Conservation (phyloP, 2,113 vertebrate genomes). For the Apaloderma vittatum region DNA sequence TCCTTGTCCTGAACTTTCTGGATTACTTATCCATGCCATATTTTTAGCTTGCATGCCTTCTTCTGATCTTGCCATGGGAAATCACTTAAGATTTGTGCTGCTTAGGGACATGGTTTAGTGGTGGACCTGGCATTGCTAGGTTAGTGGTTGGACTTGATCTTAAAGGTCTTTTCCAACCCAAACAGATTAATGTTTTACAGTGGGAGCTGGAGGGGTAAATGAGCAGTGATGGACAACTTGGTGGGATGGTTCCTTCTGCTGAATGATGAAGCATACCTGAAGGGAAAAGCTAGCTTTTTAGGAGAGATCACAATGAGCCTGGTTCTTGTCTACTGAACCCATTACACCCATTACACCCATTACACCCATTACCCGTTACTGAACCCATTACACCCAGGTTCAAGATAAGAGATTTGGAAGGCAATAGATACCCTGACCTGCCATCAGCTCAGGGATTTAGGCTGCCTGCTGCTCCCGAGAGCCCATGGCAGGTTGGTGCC, state of each 20-base stretch:
- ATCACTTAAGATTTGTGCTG: neutral
- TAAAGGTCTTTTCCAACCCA: too few species aligned
- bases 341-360: neutral
- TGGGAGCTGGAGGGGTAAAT: neutral
- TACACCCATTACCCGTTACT: neutral
- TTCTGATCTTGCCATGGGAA: neutral
- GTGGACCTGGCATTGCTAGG: too few species aligned
- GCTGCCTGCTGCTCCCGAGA: neutral
- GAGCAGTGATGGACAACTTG: neutral
- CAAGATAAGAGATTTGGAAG: neutral
- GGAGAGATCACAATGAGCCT: neutral
- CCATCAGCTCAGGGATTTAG: conserved; percentile 1
- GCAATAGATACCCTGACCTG: neutral
- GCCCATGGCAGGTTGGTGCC: neutral
- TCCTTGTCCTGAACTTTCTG: neutral
- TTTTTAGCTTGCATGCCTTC: neutral
- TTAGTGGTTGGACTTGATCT: too few species aligned
- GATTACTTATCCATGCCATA: neutral
- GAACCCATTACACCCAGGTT: neutral
- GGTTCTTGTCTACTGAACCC: neutral
- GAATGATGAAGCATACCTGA: neutral
- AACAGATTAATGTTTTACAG: too few species aligned
- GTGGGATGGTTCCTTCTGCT: neutral
- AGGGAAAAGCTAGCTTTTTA: neutral
- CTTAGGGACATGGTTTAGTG: too few species aligned